Evolutionary conservation across 2,888 invertebrate species (phyloP), one percentile per base, ranked within the genome.

Genomic region (Pyrochroa serraticornis): DNA sequence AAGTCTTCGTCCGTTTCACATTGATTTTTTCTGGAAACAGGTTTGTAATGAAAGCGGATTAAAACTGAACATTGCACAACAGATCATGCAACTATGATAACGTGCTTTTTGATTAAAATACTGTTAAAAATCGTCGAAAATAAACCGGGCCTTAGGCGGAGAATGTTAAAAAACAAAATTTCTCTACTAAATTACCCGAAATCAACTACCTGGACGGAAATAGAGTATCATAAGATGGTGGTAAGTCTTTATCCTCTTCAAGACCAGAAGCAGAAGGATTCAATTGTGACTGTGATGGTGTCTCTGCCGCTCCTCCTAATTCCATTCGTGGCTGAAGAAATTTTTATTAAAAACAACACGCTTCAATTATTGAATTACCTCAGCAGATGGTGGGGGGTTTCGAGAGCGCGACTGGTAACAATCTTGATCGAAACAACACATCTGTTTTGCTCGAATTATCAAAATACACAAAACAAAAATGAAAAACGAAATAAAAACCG

Each of bases 141-240:
- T 22, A 22, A 22, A 22, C 22, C 22, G 22, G 2, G 22, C 22
- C 22, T 22, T 22, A 5, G 22, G 22, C 22, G 3, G 22, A 22
- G 5, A 22, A 22, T 22, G 22, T 22, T 3, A 2, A 22, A 12
- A 39, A 39, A 8, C 9, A 1, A 39, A 39, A 10, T 39, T 39
- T n/a, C 8, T n/a, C 7, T 39, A n/a, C 13, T 39, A 39, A 39
- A 39, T 5, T n/a, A 39, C 8, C 39, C 12, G 3, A 39, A 9
- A 12, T 12, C 3, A 3, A 60, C 55, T 58, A 58, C 58, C 60
- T 60, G 31, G 42, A 35, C n/a, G 84, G 84, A 67, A 84, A 84
- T 44, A 84, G 70, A 39, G 83, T 83, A 52, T 84, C 83, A 61
- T 84, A 84, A 35, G 83, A 82, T 5, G 84, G 84, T 1, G 84